These are phyloP conservation scores for Nomada ferruginata DNA, from an alignment of 2,888 invertebrate species.

Conservation along the genomic window DNA sequence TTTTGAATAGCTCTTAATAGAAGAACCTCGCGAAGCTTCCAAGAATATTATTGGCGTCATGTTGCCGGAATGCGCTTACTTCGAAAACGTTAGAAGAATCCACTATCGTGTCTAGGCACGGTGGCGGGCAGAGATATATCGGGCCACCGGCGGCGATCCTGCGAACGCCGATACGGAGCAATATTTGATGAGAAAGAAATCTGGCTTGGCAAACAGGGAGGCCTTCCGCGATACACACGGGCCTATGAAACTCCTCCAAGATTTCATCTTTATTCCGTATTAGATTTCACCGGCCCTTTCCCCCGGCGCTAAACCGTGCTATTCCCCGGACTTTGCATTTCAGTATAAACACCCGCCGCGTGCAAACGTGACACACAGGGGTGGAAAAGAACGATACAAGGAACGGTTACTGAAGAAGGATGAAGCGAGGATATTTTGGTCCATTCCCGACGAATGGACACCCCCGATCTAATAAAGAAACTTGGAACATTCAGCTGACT, in stretches of 20 bases:
- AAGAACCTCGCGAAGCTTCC: conserved; percentile 24
- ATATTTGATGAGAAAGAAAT: conserved; percentile 37
- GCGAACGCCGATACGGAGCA: conserved; percentile 35
- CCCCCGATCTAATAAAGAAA: conserved; percentile 79
- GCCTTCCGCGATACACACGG: conserved; percentile 10
- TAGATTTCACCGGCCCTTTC: conserved; percentile 49
- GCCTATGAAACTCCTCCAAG: conserved; percentile 50
- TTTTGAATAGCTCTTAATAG: conserved; percentile 21
- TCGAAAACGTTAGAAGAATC: conserved; percentile 39
- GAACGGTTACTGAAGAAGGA: not conserved
- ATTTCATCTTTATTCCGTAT: conserved; percentile 70
- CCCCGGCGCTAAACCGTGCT: not conserved
- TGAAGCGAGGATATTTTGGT: conserved; percentile 57
- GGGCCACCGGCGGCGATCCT: conserved; percentile 38
- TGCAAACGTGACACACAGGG: conserved; percentile 39
- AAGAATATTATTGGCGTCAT: conserved; percentile 59
- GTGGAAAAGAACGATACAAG: conserved; percentile 3
- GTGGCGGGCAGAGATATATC: conserved; percentile 21
- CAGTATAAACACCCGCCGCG: conserved; percentile 45
- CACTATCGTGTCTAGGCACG: conserved; percentile 12
- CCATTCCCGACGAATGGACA: conserved; percentile 74
- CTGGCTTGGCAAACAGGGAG: not conserved
- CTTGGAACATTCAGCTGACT: conserved; percentile 66
- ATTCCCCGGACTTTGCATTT: conserved; percentile 56
- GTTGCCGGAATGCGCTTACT: conserved; percentile 57